phyloP scores from a whole-genome alignment of 2,797 vertebrate species.

The Neosilurus hyrtlii region DNA sequence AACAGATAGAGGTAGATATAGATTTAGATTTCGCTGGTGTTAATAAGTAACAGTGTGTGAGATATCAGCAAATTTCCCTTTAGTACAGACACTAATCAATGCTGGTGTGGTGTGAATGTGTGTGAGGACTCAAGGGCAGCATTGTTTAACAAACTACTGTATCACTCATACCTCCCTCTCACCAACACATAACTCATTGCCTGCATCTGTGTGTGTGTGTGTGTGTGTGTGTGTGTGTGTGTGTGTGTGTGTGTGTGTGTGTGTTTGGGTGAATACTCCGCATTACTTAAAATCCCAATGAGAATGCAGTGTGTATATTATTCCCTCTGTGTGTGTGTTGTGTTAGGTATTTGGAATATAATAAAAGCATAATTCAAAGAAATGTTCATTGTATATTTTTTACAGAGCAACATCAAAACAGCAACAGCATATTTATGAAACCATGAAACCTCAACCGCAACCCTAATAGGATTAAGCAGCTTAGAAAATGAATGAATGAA shows the following conservation, averaged over 20 bases:
- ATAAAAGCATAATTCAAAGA: too few relatives aligned
- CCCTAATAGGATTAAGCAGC: too few relatives aligned
- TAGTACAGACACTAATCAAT: constrained; percentile 67
- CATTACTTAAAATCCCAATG: too few relatives aligned
- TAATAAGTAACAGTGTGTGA: constrained; percentile 74
- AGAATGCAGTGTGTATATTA: too few relatives aligned
- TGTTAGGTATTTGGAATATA: too few relatives aligned
- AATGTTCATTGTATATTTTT: too few relatives aligned
- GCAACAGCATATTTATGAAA: not conserved
- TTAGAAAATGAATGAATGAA: too few relatives aligned
- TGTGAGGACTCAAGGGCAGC: constrained; percentile 64
- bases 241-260: not conserved
- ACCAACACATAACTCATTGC: constrained; percentile 5
- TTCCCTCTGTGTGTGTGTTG: too few relatives aligned
- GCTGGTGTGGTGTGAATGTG: constrained; percentile 56
- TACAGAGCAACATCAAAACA: not conserved
- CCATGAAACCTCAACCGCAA: not conserved
- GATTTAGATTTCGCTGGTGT: constrained; percentile 55
- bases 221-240: too few relatives aligned
- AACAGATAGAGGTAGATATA: not conserved
- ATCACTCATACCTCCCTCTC: constrained; percentile 21
- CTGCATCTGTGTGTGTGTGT: not conserved
- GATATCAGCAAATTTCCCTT: constrained; percentile 77
- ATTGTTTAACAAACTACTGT: constrained; percentile 64
- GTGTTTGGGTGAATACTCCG: too few relatives aligned